Base-by-base conservation (phyloP, 2,113 vertebrate genomes). In the Octodon degus region DNA sequence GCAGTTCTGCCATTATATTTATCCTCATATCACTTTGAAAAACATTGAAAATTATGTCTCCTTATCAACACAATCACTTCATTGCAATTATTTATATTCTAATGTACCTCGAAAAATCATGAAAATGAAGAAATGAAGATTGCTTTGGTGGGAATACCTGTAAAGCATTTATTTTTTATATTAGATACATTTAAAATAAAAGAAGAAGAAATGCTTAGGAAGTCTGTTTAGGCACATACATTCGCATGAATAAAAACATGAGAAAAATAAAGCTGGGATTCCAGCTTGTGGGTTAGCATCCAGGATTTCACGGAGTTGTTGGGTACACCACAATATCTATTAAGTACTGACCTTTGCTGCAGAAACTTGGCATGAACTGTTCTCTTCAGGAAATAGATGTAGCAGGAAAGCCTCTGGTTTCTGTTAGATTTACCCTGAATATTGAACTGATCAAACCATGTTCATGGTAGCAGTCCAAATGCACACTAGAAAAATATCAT, bases 311-410 rank as follows among this genome's bases (percentile, higher is more conserved):
- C 32, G 88, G 53, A 20, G 72, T 89, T 95, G 89, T 96, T 94
- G 95, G 95, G 30, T 37, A 19, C 68, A 88, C 86, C 63, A 58
- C 89, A 94, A 40, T 94, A 86, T 95, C 80, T 95, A 72, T 88
- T 90, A 96, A 97, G 30, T 40, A 53, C 11, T 95, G 90, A 92
- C 95, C 83, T 94, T 96, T 96, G 92, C 91, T 82, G 65, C 93
- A 96, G 93, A 93, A 80, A 80, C 47, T 90, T 94, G 92, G 81
- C 77, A 83, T 62, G 14, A 79, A 88, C 14, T 80, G 24, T 63
- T 95, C 80, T 97, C 40, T 89, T 96, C 70, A 94, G 95, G 76
- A 97, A 95, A 68, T 32, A 89, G 91, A 93, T 25, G 72, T 25
- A 90, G 47, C 27, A 30, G 94, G n/a, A 85, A 32, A 96, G n/a